A percentile compares a stretch with the other conserved stretches of the same genome.
phyloP scores from a whole-genome alignment of 2,113 vertebrate genomes.

The Clarias macrocephalus region DNA sequence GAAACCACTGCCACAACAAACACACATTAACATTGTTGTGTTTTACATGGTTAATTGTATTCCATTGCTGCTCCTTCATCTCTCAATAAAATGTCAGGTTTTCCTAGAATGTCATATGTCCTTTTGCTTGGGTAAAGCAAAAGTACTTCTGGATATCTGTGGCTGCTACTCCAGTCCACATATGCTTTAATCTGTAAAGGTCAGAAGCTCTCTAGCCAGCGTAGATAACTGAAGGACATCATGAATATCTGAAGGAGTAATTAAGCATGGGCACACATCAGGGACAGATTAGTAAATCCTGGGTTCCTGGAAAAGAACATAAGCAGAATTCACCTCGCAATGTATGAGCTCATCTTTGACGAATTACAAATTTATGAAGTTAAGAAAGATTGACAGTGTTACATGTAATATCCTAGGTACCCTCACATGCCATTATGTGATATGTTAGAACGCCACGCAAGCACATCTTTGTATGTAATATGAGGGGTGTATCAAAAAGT shows the following conservation, averaged over 20 bases:
- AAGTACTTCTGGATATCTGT: background rate
- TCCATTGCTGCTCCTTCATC: background rate
- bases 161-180: background rate
- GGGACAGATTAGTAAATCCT: background rate
- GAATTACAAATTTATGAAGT: background rate
- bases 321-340: background rate
- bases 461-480: too few relatives aligned
- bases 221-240: slow-evolving; percentile 27
- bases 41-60: background rate
- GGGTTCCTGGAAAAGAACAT: background rate
- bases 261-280: background rate
- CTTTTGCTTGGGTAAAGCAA: background rate
- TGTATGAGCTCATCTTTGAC: background rate
- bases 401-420: background rate
- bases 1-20: background rate
- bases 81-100: background rate
- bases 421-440: background rate
- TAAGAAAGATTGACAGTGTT: background rate
- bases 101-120: background rate
- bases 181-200: slow-evolving; percentile 34
- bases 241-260: background rate
- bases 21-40: background rate
- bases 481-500: too few relatives aligned
- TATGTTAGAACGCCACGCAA: background rate
- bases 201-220: slow-evolving; percentile 37